Evolutionary conservation across 2,113 vertebrate species (phyloP).

Genomic region (Nannospalax galili): DNA sequence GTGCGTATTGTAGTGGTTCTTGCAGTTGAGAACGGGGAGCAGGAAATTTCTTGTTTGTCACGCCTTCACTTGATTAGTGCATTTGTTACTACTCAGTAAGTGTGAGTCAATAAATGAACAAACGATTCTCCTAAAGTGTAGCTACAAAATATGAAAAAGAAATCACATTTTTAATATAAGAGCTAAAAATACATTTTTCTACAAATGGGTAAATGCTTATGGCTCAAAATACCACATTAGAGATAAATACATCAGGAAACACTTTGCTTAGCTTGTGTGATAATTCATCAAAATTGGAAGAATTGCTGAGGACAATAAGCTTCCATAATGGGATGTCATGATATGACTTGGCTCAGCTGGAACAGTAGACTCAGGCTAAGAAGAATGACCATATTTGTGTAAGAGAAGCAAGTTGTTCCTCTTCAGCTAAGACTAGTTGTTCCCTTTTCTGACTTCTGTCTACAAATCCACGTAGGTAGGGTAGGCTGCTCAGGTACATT

Average conservation of each 20-base stretch:
- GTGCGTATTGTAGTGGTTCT: not conserved
- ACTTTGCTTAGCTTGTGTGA: not conserved
- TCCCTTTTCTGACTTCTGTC: not conserved
- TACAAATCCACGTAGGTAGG: not conserved
- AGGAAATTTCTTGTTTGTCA: not conserved
- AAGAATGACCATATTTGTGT: rapidly evolving
- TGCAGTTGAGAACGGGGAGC: not conserved
- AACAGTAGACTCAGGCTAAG: not conserved
- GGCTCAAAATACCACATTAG: not conserved
- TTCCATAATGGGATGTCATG: not conserved
- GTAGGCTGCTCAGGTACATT: not conserved
- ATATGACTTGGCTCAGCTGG: not conserved
- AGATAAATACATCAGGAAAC: not conserved
- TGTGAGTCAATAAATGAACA: not conserved
- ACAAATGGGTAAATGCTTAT: not conserved
- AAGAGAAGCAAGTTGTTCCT: not conserved
- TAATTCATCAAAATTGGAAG: not conserved
- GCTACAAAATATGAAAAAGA: not conserved
- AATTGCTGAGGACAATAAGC: not conserved
- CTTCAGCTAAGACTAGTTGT: not conserved
- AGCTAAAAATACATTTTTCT: not conserved
- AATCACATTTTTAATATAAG: not conserved
- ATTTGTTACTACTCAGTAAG: not conserved
- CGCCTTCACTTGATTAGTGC: not conserved
- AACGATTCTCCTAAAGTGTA: not conserved